Evolutionary conservation across 2,888 invertebrate species (phyloP), one percentile per base, ranked within the genome.

Genomic region (Lasioglossum figueresi): DNA sequence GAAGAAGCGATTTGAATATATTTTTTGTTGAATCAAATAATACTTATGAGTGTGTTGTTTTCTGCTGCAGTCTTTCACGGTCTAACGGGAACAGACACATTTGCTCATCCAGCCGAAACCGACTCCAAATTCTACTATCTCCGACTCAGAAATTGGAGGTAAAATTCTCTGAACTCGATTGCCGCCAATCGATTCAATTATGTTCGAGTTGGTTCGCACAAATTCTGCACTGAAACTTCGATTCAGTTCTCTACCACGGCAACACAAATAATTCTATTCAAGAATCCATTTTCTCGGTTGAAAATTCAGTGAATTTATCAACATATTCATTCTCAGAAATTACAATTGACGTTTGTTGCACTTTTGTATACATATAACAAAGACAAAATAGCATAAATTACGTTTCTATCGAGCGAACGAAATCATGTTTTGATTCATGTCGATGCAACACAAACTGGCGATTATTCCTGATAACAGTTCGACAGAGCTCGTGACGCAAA

Each of bases 11-110:
- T 52, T 52, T 52, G 10, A 8, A 52, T n/a, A 0, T 52, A 4
- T 43, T 43, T 10, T 3, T n/a, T 3, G 0, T n/a, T 52, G 3
- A 3, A 52, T 52, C 4, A 12, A 56, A 56, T n/a, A 12, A n/a
- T 56, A 56, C 4, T 3, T n/a, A 56, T 56, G 0, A 10, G 12
- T 56, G 12, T 56, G n/a, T n/a, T 56, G 2, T 8, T 10, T 48
- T 8, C 10, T 70, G 14, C 45, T 59, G 59, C n/a, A 40, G 66
- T 81, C 12, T 76, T 66, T 76, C 12, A 81, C 66, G 72, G 76
- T 81, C 82, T 82, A 73, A 76, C 52, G 43, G 68, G 43, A 8
- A 0, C 72, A 56, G 66, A 66, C 76, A 82, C 52, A 56, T 56
- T 76, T 81, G n/a, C 45, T 31, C 82, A 70, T 45, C 45, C 56